A percentile compares a stretch with the other conserved stretches of the same genome.
These are phyloP conservation scores for Panthera leo DNA, from an alignment of 2,113 vertebrate genomes.

Conservation along the genomic window DNA sequence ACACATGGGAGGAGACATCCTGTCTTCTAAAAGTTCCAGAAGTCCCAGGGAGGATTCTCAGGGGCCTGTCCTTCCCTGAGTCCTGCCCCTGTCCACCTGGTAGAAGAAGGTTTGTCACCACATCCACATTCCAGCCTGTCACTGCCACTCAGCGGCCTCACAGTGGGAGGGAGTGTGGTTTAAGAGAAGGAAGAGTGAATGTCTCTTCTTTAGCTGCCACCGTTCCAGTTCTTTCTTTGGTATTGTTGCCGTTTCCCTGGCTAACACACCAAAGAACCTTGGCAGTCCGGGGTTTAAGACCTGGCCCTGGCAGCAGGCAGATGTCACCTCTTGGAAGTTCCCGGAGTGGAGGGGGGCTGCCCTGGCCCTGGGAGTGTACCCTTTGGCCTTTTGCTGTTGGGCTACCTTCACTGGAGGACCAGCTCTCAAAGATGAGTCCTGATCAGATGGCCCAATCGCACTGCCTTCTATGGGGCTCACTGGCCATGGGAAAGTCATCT, in stretches of 20 bases:
- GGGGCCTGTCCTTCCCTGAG: background rate
- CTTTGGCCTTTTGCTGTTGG: background rate
- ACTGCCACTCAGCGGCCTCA: background rate
- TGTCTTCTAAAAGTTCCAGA: background rate
- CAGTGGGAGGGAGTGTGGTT: background rate
- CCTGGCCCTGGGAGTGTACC: background rate
- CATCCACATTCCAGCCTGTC: background rate
- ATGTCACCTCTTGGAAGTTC: background rate
- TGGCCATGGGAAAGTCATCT: background rate
- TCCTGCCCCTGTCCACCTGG: background rate
- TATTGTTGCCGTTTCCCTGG: background rate
- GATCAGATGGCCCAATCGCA: background rate
- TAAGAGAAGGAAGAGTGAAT: background rate
- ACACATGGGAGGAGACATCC: background rate
- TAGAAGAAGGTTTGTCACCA: background rate
- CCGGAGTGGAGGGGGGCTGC: background rate
- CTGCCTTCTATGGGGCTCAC: background rate
- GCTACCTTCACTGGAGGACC: background rate
- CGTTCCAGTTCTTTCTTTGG: background rate
- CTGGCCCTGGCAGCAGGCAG: background rate
- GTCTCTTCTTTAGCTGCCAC: background rate
- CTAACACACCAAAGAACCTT: background rate
- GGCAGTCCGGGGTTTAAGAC: background rate
- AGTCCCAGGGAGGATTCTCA: background rate
- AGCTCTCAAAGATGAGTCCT: background rate